Evolutionary conservation across 1,140 invertebrate species (phyloP).

Genomic region (Chironomus striatipennis): DNA sequence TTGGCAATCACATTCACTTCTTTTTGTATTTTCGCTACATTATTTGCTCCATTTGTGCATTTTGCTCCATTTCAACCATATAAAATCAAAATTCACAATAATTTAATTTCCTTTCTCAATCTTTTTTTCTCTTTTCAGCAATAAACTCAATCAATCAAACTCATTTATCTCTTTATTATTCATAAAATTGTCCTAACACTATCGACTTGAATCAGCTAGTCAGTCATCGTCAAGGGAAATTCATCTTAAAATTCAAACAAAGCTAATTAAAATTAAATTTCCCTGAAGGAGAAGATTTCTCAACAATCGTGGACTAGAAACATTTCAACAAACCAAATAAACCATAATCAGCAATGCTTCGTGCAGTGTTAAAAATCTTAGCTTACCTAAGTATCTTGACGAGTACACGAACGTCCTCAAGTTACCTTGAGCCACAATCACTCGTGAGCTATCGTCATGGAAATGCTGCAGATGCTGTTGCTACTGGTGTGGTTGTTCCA

Average conservation of each 20-base stretch:
- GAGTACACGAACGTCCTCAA: not conserved
- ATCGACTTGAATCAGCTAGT: too few relatives aligned
- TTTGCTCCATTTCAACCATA: too few relatives aligned
- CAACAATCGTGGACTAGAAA: too few relatives aligned
- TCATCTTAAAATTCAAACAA: too few relatives aligned
- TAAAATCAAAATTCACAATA: too few relatives aligned
- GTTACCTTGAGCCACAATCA: not conserved
- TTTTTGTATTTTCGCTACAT: too few relatives aligned
- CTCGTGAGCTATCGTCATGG: not conserved
- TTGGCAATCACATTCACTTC: too few relatives aligned
- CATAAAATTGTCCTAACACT: too few relatives aligned
- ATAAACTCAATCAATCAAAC: not conserved
- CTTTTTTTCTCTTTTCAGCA: not conserved
- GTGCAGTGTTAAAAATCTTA: not conserved
- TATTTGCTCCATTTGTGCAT: too few relatives aligned
- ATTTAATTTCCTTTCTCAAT: too few relatives aligned
- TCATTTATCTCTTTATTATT: not conserved
- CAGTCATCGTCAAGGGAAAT: too few relatives aligned
- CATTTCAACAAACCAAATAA: too few relatives aligned
- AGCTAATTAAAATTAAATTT: not conserved
- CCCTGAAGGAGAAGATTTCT: not conserved
- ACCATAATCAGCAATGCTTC: not conserved
- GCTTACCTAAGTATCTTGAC: constrained; percentile 11
- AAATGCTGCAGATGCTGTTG: not conserved
- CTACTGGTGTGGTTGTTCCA: not conserved